These are phyloP conservation scores for Eriocheir sinensis DNA, from an alignment of 1,140 invertebrate genomes.

Conservation along the genomic window DNA sequence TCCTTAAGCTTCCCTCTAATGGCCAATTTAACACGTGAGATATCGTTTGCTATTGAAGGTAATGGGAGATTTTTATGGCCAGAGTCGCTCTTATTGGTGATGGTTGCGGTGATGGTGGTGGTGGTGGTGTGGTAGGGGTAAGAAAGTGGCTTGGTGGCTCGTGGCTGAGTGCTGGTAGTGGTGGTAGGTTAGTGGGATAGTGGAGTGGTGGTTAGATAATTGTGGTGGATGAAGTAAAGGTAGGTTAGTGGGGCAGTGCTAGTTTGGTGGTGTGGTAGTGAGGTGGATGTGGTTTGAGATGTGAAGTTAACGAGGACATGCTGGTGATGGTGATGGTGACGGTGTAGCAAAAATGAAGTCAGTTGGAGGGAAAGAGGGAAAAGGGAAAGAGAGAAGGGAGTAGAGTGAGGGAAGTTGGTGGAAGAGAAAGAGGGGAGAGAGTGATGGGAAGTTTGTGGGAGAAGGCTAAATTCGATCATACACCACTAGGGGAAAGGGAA, in stretches of 20 bases:
- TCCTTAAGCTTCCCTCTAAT: not conserved
- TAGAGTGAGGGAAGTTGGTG: not conserved
- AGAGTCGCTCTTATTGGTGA: not conserved
- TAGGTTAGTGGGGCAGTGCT: not conserved
- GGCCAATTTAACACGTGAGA: conserved; percentile 4
- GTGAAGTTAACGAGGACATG: too few species aligned
- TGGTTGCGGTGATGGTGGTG: not conserved
- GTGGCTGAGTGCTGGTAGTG: not conserved
- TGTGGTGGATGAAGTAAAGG: not conserved
- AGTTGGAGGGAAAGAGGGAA: not conserved
- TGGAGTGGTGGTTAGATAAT: not conserved
- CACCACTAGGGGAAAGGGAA: too few species aligned
- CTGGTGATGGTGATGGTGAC: not conserved
- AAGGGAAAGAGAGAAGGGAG: conserved; percentile 19
- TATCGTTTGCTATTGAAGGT: conserved; percentile 16
- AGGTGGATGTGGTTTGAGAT: not conserved
- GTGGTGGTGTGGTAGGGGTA: not conserved
- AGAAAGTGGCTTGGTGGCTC: too few species aligned
- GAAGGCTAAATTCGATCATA: too few species aligned
- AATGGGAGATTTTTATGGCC: conserved; percentile 24
- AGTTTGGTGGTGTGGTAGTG: not conserved
- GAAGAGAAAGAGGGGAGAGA: conserved; percentile 20
- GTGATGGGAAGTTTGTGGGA: not conserved
- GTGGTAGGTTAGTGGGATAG: not conserved
- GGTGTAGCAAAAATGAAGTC: not conserved